Base-by-base conservation (phyloP, 2,113 vertebrate genomes). In the Neopipo cinnamomea region DNA sequence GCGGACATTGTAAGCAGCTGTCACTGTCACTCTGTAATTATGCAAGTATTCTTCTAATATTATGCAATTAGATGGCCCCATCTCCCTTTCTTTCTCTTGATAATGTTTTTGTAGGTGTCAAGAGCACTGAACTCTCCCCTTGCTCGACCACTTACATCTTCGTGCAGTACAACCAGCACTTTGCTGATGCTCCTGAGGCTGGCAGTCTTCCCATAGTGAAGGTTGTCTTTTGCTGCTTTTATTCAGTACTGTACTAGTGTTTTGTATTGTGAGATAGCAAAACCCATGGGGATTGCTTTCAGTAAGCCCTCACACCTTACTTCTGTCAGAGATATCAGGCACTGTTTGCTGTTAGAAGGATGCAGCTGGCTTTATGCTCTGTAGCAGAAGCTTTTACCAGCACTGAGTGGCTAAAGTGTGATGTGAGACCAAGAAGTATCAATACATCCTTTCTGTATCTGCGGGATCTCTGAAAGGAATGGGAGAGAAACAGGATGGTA, bases 21-120 rank as follows among this genome's bases (percentile, higher is more conserved):
- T 92, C 96, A 91, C 41, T 20, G 50, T 42, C 65, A 61, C 82
- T 96, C 93, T 97, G 91, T 94, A 96, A 97, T 97, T 96, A 95
- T 90, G 86, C 86, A 96, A 89, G 89, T 91, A 61, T 95, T 97
- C 76, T 95, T 93, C 84, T 95, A 92, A 96, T 90, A 94, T 95
- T 93, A 90, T 49, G 88, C 85, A 95, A 91, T 97, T 97, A 97
- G 94, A 85, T 94, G 88, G 84, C 52, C 70, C 79, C 81, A 47
- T 90, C 79, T 96, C 81, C 78, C 91, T 97, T 97, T 96, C 86
- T 96, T 83, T 76, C 88, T 78, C 82, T 75, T 96, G 92, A 28
- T 68, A 93, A 90, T 89, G 90, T 97, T 96, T 97, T 93, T 92
- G 94, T 95, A 90, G 79, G 35, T 97, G 95, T 96, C 93, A 95